phyloP scores from a whole-genome alignment of 2,888 invertebrate genomes.

The Gibbula magus region DNA sequence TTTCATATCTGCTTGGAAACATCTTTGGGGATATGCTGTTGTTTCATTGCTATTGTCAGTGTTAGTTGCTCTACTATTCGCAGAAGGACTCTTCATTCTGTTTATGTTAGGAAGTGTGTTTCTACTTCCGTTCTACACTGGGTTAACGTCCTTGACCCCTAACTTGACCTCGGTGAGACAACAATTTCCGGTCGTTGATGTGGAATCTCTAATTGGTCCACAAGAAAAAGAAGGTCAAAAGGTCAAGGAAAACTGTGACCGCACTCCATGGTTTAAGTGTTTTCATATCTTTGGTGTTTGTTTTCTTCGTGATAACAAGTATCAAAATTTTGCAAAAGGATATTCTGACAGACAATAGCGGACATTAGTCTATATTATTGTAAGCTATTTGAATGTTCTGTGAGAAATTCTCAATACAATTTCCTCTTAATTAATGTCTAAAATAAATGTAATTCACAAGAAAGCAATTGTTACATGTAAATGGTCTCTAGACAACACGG shows the following conservation, averaged over 20 bases:
- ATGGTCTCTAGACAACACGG: too few species aligned
- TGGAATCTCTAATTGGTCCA: background rate
- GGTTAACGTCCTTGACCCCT: slow-evolving; percentile 56
- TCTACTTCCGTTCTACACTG: slow-evolving; percentile 64
- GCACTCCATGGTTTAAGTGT: background rate
- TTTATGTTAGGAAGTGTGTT: slow-evolving; percentile 58
- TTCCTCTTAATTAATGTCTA: too few species aligned
- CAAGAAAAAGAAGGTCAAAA: background rate
- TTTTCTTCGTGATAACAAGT: background rate
- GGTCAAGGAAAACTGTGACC: background rate
- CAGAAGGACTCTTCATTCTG: slow-evolving; percentile 50
- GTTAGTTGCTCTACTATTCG: slow-evolving; percentile 53
- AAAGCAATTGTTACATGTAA: too few species aligned
- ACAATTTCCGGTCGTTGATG: background rate
- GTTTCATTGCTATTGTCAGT: slow-evolving; percentile 52
- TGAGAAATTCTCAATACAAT: too few species aligned
- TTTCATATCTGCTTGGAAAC: slow-evolving; percentile 61
- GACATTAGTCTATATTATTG: too few species aligned
- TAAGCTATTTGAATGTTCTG: too few species aligned
- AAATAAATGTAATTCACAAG: too few species aligned
- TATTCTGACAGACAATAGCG: too few species aligned
- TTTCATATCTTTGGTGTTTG: background rate
- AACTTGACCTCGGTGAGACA: background rate
- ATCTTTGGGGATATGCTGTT: slow-evolving; percentile 65
- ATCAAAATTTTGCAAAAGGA: background rate